These are phyloP conservation scores for Drosophila cardini DNA, from an alignment of 1,140 invertebrate species.

Conservation along the genomic window DNA sequence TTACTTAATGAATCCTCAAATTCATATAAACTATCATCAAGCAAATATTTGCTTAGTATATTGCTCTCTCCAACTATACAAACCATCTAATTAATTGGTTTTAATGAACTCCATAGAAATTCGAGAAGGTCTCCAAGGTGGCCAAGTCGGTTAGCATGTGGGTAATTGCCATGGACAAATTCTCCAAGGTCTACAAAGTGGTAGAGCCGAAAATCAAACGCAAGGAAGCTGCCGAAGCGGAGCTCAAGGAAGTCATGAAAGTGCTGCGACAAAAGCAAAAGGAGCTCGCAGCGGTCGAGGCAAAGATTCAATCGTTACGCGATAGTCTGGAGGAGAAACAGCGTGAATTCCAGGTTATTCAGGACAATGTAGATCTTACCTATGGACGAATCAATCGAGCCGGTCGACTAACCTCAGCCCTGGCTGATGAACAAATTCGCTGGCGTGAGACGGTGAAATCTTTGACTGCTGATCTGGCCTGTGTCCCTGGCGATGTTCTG, in stretches of 20 bases:
- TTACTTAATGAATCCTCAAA: no score
- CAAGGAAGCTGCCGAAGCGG: constrained; percentile 89
- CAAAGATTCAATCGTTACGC: constrained; percentile 81
- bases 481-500: constrained; percentile 90
- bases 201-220: constrained; percentile 94
- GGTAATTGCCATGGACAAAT: constrained; percentile 95
- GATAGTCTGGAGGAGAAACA: constrained; percentile 87
- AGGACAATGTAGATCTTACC: constrained; percentile 91
- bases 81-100: neutral
- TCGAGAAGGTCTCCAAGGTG: constrained; percentile 91
- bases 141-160: constrained; percentile 96
- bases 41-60: no score
- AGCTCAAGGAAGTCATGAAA: constrained; percentile 91
- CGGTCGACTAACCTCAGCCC: constrained; percentile 92
- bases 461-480: constrained; percentile 61
- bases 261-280: constrained; percentile 92
- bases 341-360: constrained; percentile 88
- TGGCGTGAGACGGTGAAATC: constrained; percentile 90
- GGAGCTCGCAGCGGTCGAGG: constrained; percentile 90
- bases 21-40: no score
- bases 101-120: constrained; percentile 85
- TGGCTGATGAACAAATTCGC: constrained; percentile 92
- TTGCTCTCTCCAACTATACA: no score
- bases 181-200: constrained; percentile 92
- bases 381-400: constrained; percentile 91